Evolutionary conservation across 2,888 invertebrate species (phyloP).

Genomic region (Andricus curvator): DNA sequence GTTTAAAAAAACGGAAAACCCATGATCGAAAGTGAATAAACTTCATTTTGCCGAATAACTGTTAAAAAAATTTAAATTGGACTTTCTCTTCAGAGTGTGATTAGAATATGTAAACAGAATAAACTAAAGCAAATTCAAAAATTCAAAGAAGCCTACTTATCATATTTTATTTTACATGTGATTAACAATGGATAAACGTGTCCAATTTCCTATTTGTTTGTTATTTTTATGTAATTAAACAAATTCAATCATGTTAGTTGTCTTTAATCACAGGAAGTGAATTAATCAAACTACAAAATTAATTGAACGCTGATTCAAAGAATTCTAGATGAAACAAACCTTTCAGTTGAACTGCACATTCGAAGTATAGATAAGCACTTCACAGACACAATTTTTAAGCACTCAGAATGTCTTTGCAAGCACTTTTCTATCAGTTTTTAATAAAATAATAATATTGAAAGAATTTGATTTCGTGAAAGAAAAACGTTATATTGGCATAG

Average conservation of each 20-base stretch:
- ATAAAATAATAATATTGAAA: constrained; percentile 8
- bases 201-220: neutral
- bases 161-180: neutral
- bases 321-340: constrained; percentile 9
- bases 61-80: constrained; percentile 6
- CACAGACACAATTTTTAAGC: constrained; percentile 12
- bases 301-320: neutral
- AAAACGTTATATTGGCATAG: constrained; percentile 3
- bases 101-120: constrained; percentile 20
- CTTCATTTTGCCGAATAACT: neutral
- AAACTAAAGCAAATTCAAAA: neutral
- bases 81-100: constrained; percentile 5
- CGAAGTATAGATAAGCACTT: neutral
- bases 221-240: neutral
- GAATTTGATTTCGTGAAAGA: neutral
- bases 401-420: neutral
- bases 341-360: neutral
- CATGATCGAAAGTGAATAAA: neutral
- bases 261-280: no score
- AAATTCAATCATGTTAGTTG: no score
- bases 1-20: neutral
- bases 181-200: neutral
- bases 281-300: no score
- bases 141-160: neutral
- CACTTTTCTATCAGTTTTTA: constrained; percentile 24